phyloP scores from a whole-genome alignment of 2,888 invertebrate genomes.

The Trachelus stipa region DNA sequence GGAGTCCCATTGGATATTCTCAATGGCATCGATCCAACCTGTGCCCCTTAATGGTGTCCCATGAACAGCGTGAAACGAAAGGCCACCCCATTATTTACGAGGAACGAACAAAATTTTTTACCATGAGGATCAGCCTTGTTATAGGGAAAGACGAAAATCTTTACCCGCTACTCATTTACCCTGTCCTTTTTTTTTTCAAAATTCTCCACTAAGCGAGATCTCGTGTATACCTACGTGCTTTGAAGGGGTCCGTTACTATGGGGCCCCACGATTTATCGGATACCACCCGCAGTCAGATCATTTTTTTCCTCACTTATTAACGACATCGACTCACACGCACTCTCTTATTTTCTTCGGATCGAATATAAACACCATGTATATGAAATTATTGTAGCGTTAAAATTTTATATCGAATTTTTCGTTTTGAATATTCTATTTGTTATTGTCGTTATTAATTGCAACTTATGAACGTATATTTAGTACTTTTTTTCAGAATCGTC shows the following conservation, averaged over 20 bases:
- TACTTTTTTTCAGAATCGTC: not conserved
- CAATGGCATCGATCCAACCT: constrained; percentile 1
- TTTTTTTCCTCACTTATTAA: not conserved
- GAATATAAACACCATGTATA: not conserved
- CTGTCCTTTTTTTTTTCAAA: not conserved
- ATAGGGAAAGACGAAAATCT: not conserved
- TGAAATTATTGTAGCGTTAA: no score
- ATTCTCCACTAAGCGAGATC: not conserved
- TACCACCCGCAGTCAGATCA: not conserved
- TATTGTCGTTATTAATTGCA: not conserved
- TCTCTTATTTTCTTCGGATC: not conserved
- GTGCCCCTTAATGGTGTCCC: constrained; percentile 6
- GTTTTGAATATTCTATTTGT: not conserved
- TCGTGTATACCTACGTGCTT: not conserved
- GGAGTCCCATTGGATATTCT: not conserved
- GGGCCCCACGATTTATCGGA: not conserved
- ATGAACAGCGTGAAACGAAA: not conserved
- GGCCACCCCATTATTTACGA: not conserved
- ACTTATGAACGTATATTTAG: not conserved
- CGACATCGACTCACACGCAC: not conserved
- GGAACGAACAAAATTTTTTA: not conserved
- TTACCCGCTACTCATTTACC: not conserved
- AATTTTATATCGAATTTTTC: not conserved
- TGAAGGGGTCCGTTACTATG: not conserved
- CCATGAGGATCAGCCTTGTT: not conserved